Evolutionary conservation across 2,888 invertebrate genomes (phyloP).

Genomic region (Pherbina coryleti): DNA sequence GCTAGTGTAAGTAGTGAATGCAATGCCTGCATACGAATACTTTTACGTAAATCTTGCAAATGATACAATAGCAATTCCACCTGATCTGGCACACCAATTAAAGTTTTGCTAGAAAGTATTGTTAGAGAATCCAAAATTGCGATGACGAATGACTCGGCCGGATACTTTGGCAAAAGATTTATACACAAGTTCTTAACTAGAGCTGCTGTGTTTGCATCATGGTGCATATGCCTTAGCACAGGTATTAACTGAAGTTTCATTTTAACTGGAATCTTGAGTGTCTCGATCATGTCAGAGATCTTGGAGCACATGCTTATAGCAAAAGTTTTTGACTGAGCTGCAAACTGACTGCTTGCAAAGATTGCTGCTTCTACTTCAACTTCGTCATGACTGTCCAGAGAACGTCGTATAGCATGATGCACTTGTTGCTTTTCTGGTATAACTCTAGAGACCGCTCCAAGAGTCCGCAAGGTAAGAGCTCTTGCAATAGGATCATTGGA

Average conservation of each 20-base stretch:
- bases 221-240: slow-evolving; percentile 93
- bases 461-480: slow-evolving; percentile 85
- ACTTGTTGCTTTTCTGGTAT: slow-evolving; percentile 95
- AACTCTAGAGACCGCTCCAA: slow-evolving; percentile 93
- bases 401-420: slow-evolving; percentile 92
- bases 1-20: slow-evolving; percentile 79
- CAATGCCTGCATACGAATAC: slow-evolving; percentile 78
- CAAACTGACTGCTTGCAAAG: slow-evolving; percentile 94
- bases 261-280: slow-evolving; percentile 91
- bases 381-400: slow-evolving; percentile 93
- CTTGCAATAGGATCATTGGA: slow-evolving; percentile 97
- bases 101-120: slow-evolving; percentile 87
- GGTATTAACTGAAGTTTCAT: slow-evolving; percentile 92
- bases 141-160: slow-evolving; percentile 82
- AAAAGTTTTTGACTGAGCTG: slow-evolving; percentile 94
- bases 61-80: slow-evolving; percentile 77
- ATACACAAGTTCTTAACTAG: slow-evolving; percentile 82
- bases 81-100: slow-evolving; percentile 92
- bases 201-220: slow-evolving; percentile 76
- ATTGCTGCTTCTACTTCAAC: slow-evolving; percentile 97
- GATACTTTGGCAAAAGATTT: slow-evolving; percentile 81
- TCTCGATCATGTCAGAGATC: slow-evolving; percentile 94
- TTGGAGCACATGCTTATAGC: slow-evolving; percentile 96
- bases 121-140: slow-evolving; percentile 90
- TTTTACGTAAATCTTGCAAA: slow-evolving; percentile 78